A percentile compares a stretch with the other conserved stretches of the same genome.
phyloP scores from a whole-genome alignment of 2,888 invertebrate species.

The Hirtodrosophila confusa region DNA sequence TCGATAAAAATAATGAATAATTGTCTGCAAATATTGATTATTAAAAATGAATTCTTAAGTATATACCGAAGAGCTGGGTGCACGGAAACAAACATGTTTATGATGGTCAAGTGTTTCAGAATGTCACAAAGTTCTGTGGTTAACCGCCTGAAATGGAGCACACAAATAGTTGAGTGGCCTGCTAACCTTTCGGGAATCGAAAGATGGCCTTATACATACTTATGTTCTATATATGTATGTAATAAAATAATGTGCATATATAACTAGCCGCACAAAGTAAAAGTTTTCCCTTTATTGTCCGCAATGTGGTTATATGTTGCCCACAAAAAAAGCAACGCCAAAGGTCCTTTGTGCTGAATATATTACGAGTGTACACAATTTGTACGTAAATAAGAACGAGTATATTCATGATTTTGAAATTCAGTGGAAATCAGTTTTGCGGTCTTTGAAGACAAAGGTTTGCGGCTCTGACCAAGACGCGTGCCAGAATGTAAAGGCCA shows the following conservation, averaged over 20 bases:
- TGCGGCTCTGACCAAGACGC: constrained; percentile 3
- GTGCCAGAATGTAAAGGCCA: not conserved
- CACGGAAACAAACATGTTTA: not conserved
- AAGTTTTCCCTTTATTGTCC: constrained; percentile 68
- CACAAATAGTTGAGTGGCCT: constrained; percentile 55
- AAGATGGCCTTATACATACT: constrained; percentile 7
- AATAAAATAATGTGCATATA: constrained; percentile 43
- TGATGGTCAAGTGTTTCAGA: constrained; percentile 2
- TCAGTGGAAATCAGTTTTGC: constrained; percentile 22
- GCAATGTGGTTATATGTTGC: constrained; percentile 40
- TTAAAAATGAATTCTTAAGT: constrained; percentile 2
- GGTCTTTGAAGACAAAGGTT: constrained; percentile 18
- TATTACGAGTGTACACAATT: constrained; percentile 13
- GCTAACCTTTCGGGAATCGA: constrained; percentile 27
- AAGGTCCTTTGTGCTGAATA: constrained; percentile 40
- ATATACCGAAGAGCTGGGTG: too few relatives aligned
- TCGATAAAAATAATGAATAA: too few relatives aligned
- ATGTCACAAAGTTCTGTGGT: constrained; percentile 21
- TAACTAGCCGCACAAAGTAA: constrained; percentile 59
- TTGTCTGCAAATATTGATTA: too few relatives aligned
- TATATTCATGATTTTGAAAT: constrained; percentile 38
- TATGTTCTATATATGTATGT: constrained; percentile 2
- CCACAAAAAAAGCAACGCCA: constrained; percentile 39
- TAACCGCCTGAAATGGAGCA: constrained; percentile 52
- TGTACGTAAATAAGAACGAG: constrained; percentile 1